phyloP scores from a whole-genome alignment of 1,140 invertebrate species.

The Cyclargus thomasi region DNA sequence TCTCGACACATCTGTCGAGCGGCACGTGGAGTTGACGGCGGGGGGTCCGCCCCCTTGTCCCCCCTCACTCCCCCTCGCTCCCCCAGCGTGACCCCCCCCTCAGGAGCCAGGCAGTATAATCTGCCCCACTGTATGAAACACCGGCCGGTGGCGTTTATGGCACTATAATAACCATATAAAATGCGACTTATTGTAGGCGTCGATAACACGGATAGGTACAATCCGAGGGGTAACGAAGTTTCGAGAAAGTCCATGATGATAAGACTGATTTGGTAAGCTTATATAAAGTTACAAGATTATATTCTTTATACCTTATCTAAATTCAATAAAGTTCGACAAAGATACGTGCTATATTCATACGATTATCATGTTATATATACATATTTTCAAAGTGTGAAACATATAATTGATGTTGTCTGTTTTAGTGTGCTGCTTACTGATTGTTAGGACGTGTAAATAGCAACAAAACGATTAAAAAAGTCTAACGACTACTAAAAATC shows the following conservation, averaged over 20 bases:
- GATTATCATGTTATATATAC: no score
- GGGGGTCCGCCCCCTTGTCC: slow-evolving; percentile 32
- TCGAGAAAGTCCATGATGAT: not conserved
- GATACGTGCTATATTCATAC: no score
- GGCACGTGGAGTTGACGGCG: slow-evolving; percentile 60
- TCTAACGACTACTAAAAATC: no score
- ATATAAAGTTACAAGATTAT: not conserved
- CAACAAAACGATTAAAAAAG: no score
- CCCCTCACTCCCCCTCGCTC: no score
- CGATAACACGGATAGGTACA: slow-evolving; percentile 56
- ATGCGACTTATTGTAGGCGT: slow-evolving; percentile 72
- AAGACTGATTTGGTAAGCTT: not conserved
- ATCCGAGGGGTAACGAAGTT: slow-evolving; percentile 39
- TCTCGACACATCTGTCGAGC: slow-evolving; percentile 65
- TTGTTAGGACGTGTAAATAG: no score
- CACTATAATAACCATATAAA: slow-evolving; percentile 74
- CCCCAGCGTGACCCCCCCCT: slow-evolving; percentile 25
- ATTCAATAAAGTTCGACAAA: no score
- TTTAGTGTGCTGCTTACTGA: no score
- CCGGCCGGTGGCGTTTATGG: slow-evolving; percentile 71
- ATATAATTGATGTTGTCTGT: no score
- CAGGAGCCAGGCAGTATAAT: slow-evolving; percentile 62
- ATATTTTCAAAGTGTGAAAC: no score
- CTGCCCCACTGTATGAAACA: slow-evolving; percentile 70
- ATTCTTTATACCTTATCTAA: not conserved